Evolutionary conservation across 2,797 vertebrate genomes (phyloP).

Genomic region (Emydoidea blandingii): DNA sequence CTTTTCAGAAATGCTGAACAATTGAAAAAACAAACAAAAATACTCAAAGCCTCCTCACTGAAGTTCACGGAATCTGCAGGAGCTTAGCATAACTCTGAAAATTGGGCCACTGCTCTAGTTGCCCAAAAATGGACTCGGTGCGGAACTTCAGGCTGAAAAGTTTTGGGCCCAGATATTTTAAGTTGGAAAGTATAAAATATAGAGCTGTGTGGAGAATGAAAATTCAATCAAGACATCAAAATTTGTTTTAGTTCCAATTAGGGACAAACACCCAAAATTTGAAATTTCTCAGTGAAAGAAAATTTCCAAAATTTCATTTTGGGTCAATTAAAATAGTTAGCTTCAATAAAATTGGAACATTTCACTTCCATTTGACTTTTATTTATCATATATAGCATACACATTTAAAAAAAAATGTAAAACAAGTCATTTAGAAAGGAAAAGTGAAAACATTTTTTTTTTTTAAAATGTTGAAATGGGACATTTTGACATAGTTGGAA

Average conservation of each 20-base stretch:
- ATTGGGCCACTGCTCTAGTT: neutral
- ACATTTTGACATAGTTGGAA: neutral
- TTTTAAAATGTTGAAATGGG: accelerated
- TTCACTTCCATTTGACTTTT: neutral
- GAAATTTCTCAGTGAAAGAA: neutral
- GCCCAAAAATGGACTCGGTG: neutral
- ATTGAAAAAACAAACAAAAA: neutral
- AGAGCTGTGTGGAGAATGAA: neutral
- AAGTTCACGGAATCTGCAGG: neutral
- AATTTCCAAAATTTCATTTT: neutral
- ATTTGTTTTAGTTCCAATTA: neutral
- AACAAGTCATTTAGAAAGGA: neutral
- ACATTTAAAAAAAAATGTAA: neutral
- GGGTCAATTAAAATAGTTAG: neutral
- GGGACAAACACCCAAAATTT: neutral
- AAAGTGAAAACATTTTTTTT: neutral
- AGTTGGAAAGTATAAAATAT: neutral
- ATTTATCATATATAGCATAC: neutral
- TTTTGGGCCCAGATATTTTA: neutral
- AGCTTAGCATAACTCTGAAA: neutral
- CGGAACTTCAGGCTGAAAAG: neutral
- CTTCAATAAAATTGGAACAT: neutral
- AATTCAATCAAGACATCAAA: neutral
- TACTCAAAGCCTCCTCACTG: no score
- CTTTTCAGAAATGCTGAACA: neutral